Evolutionary conservation across 2,113 vertebrate genomes (phyloP), one percentile per base, ranked within the genome.

Genomic region (Dissostichus mawsoni): DNA sequence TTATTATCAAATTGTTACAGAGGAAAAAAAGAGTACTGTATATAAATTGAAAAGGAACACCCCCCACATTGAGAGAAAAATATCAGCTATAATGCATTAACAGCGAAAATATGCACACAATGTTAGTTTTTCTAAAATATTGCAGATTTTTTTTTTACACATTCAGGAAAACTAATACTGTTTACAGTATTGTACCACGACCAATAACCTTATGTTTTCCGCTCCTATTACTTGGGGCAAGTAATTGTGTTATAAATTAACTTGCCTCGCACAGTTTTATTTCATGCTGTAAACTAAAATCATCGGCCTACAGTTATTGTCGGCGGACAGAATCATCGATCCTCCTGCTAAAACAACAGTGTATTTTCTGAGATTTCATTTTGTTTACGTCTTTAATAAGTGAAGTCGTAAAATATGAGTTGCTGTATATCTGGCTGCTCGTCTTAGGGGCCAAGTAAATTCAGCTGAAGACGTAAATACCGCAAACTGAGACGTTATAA

Each of bases 331-430:
- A 55, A 57, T 76, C 53, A 57, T 83, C 62, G 69, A 75, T 74
- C 62, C 25, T 50, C 63, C 47, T 62, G 25, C 55, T 62, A 69
- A 79, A 72, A 82, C 50, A 64, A 53, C 11, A 0, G 9, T 10
- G 41, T 48, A 36, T 83, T 76, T 64, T 63, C 23, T 10, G 18
- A 16, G 16, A 71, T 83, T 74, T 64, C 33, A 33, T 17, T 33
- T 83, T 79, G 68, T 90, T 86, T 84, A 87, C 53, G 56, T 58
- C 85, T 83, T 90, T 83, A 90, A 89, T 87, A 85, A 88, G 70
- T 13, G 17, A 13, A 9, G 55, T 53, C 53, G 47, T 80, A 74
- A 90, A 83, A 70, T 33, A 14, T 48, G 56, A 75, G 41, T 23
- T 10, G 2, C 62, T 58, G 8, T 74, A 29, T 71, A 29, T 79